Evolutionary conservation across 2,888 invertebrate genomes (phyloP), one percentile per base, ranked within the genome.

Genomic region (Calameuta filiformis): DNA sequence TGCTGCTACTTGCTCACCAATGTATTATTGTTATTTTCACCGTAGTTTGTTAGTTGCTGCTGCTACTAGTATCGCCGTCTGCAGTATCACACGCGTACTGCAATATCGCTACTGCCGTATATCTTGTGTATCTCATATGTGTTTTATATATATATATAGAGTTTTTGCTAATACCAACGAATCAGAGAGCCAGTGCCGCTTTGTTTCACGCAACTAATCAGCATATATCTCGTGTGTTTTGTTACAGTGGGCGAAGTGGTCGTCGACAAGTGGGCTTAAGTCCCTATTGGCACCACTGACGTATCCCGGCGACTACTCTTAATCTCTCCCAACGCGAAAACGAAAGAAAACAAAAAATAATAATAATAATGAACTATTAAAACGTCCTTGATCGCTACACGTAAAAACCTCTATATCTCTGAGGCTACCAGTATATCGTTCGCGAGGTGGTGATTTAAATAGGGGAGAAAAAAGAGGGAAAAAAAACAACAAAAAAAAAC

Each of bases 261-360:
- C 76, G 78, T 78, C 73, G 78, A 78, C 74, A 78, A 73, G 78
- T 80, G 80, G 80, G 78, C 78, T 76, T 80, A 77, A 78, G 73
- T 12, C 31, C 33, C 75, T 56, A 56, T 9, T n/a, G 75, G 71
- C 56, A 33, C 73, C 15, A 71, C 75, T 78, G 40, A 34, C 33
- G 37, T n/a, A 68, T 35, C 30, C 77, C 33, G 34, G 31, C 37
- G 71, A 78, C 68, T 73, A 31, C 69, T 12, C 68, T 75, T 68
- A 77, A 35, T 69, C 74, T 77, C 74, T 68, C 34, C 77, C 73
- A 35, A 73, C 40, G 40, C n/a, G 35, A 34, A 34, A 35, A 68
- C 35, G 23, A n/a, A 30, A 9, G 37, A 73, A 34, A 68, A 34
- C 23, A 33, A 56, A 30, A 11, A 56, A 56, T n/a, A n/a, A n/a